Evolutionary conservation across 1,140 invertebrate species (phyloP).

Genomic region (Pseudomyrmex gracilis): DNA sequence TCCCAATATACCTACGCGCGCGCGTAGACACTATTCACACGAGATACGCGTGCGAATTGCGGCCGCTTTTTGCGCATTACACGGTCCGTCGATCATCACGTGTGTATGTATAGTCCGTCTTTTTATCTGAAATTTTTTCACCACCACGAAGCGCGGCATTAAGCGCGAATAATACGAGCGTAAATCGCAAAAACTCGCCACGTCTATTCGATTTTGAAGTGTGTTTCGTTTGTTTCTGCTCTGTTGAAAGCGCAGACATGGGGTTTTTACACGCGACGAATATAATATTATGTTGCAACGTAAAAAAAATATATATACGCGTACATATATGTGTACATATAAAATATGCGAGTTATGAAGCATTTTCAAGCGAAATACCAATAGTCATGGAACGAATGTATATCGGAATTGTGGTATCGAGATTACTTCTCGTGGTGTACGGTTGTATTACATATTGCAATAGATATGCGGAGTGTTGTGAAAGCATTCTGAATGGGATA

Average conservation of each 20-base stretch:
- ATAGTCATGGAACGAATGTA: background rate
- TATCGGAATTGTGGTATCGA: background rate
- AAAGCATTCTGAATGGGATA: slow-evolving; percentile 39
- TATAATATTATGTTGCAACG: no score
- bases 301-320: no score
- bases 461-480: slow-evolving; percentile 14
- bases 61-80: background rate
- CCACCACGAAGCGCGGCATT: no score
- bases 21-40: background rate
- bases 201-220: no score
- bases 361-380: background rate
- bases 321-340: background rate
- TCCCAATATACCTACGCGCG: background rate
- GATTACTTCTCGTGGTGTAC: slow-evolving; percentile 6
- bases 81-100: background rate
- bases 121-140: background rate
- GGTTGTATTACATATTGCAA: slow-evolving; percentile 28
- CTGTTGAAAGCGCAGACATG: no score
- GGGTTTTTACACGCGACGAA: no score
- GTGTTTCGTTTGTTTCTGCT: no score
- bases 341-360: background rate
- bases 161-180: background rate
- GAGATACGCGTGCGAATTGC: background rate
- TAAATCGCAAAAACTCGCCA: background rate
- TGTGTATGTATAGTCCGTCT: background rate